Evolutionary conservation across 2,888 invertebrate species (phyloP).

Genomic region (Oscheius myriophilus): DNA sequence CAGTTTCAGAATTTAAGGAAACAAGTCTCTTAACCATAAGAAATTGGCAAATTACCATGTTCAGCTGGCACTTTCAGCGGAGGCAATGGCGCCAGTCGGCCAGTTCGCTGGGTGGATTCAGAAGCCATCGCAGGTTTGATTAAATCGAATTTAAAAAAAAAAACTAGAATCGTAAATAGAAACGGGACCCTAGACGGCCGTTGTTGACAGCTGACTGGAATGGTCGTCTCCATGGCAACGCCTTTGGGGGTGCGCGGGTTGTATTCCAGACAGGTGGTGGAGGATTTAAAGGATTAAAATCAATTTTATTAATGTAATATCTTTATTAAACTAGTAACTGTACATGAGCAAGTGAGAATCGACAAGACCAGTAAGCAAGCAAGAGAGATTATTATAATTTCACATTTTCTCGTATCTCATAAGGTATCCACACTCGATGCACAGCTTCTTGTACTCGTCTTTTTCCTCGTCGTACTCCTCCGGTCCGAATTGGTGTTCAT

Average conservation of each 20-base stretch:
- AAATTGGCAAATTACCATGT: neutral
- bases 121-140: no score
- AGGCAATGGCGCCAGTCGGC: slow-evolving; percentile 13
- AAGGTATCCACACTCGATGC: slow-evolving; percentile 82
- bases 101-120: slow-evolving; percentile 1
- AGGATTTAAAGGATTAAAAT: neutral
- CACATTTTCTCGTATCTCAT: slow-evolving; percentile 93
- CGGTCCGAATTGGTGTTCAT: slow-evolving; percentile 81
- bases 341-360: slow-evolving; percentile 2
- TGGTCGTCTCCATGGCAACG: slow-evolving; percentile 15
- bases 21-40: neutral
- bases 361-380: neutral
- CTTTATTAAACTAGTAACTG: neutral
- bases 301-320: neutral
- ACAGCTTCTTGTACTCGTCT: slow-evolving; percentile 84
- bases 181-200: no score
- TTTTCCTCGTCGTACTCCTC: slow-evolving; percentile 82
- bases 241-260: neutral
- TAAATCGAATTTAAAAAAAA: no score
- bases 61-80: slow-evolving; percentile 6
- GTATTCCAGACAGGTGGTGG: neutral
- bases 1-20: no score
- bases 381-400: slow-evolving; percentile 27
- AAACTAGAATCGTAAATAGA: no score
- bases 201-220: no score